Conservation (phyloP, 1,140 invertebrate species). For the Bombus sibiricus region DNA sequence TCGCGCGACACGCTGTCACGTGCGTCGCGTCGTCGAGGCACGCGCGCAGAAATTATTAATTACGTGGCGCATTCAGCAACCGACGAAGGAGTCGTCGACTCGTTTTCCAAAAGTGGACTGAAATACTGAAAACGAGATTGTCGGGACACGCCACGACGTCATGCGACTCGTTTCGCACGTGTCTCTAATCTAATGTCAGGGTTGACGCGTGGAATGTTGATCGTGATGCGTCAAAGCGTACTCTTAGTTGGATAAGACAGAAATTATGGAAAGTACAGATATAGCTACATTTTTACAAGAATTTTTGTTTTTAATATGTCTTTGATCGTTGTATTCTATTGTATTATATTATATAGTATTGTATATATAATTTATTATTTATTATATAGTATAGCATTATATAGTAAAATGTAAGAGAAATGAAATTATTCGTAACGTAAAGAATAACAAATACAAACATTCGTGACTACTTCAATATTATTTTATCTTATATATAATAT, state of each 20-base stretch:
- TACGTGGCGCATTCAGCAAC: slow-evolving; percentile 2
- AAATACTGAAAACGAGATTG: slow-evolving; percentile 25
- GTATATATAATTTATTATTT: too few relatives aligned
- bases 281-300: neutral
- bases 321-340: too few relatives aligned
- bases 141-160: slow-evolving; percentile 3
- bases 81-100: neutral
- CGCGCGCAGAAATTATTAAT: slow-evolving; percentile 41
- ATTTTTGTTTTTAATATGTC: neutral
- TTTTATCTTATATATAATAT: too few relatives aligned
- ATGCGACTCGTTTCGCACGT: slow-evolving; percentile 38
- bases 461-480: too few relatives aligned
- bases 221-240: neutral
- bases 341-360: too few relatives aligned
- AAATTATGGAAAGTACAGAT: too few relatives aligned
- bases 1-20: neutral
- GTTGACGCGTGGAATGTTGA: neutral
- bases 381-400: too few relatives aligned
- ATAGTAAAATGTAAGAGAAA: too few relatives aligned
- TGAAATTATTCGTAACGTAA: too few relatives aligned
- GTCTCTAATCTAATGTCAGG: slow-evolving; percentile 21
- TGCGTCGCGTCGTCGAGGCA: neutral
- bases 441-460: too few relatives aligned
- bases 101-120: neutral
- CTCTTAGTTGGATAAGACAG: neutral